Evolutionary conservation across 1,140 invertebrate species (phyloP), one percentile per base, ranked within the genome.

Genomic region (Dreissena polymorpha): DNA sequence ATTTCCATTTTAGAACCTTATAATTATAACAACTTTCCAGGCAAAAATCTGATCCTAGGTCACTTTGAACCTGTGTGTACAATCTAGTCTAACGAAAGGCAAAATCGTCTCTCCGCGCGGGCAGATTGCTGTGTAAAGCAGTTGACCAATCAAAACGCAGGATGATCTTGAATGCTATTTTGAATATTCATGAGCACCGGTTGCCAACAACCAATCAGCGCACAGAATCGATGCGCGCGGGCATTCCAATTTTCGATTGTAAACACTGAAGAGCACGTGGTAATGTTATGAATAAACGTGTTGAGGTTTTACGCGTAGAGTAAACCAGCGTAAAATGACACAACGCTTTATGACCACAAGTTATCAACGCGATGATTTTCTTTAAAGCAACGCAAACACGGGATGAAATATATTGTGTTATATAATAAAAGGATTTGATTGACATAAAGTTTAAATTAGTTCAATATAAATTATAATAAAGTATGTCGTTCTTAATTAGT

Each of bases 91-190:
- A 81, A 70, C 78, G 53, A 51, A 39, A 81, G 67, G 69, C 53
- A 82, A 80, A 82, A 78, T 80, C 85, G 74, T 80, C 84, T 84
- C 84, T 85, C 75, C 80, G 86, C 86, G 86, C 86, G 86, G 86
- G 84, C 84, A 84, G 86, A 86, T 86, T 74, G 85, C 77, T 79
- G 84, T 77, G 84, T 75, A 75, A 70, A 25, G 50, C 25, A 23
- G 39, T 80, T 55, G 68, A 83, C 86, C 86, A 87, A 87, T 87
- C 75, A 77, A 68, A 74, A 63, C 63, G 23, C 23, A 50, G 49
- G 55, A 55, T 60, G 53, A 63, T 55, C 81, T 72, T 83, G 81
- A 83, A 77, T 29, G 60, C 69, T 71, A 76, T 76, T 6, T 60
- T 83, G 72, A 74, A 83, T 83, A 83, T 83, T 83, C 72, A 83